Evolutionary conservation across 2,888 invertebrate species (phyloP).

Genomic region (Antitype chi): DNA sequence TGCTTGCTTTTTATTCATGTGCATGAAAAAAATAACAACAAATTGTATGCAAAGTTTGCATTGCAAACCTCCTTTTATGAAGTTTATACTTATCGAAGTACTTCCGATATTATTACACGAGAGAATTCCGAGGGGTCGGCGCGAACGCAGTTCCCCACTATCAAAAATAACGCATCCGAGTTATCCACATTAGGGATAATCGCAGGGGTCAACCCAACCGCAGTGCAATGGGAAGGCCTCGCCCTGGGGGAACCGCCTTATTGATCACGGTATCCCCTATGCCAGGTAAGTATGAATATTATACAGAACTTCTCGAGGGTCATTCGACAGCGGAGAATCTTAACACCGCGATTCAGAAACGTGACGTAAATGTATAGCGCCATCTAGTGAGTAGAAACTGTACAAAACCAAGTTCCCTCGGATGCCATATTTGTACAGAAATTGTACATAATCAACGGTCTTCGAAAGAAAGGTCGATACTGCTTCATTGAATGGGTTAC

Average conservation of each 20-base stretch:
- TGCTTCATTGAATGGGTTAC: neutral
- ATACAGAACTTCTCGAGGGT: neutral
- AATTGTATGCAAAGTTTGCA: no score
- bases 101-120: no score
- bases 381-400: conserved; percentile 5
- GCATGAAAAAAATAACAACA: no score
- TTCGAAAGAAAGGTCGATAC: neutral
- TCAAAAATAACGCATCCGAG: conserved; percentile 39
- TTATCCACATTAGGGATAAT: conserved; percentile 44
- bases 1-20: no score
- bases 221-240: conserved; percentile 41
- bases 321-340: neutral
- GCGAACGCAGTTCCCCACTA: conserved; percentile 17
- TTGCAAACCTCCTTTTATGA: no score
- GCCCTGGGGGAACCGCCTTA: conserved; percentile 43
- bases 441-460: no score
- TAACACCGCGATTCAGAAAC: conserved; percentile 22
- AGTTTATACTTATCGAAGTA: no score
- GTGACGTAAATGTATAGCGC: conserved; percentile 6
- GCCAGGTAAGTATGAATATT: conserved; percentile 6
- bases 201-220: conserved; percentile 43
- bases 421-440: neutral
- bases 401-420: neutral
- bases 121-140: neutral
- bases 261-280: conserved; percentile 35